Base-by-base conservation (phyloP, 2,888 invertebrate genomes). In the Noctua comes region DNA sequence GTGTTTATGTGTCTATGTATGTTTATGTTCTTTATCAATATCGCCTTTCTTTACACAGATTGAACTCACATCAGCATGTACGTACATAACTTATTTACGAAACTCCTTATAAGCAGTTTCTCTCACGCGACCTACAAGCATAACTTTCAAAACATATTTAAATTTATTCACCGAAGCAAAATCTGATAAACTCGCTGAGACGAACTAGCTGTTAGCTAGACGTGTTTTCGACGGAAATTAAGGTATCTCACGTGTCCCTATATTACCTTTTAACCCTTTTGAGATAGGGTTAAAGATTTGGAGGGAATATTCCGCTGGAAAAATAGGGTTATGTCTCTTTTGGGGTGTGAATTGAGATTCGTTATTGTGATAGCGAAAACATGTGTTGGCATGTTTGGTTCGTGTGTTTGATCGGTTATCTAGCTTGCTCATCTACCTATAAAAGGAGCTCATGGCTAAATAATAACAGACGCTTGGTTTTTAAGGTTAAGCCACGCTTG, bases 111-210 rank as follows among this genome's bases (percentile, higher is more conserved):
- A 70, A 70, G 43, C 36, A 73, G 57, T 54, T 54, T 65, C 24
- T 18, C 57, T 73, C 46, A 8, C 7, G 10, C 73, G 21, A 73
- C 40, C 57, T 40, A 64, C 62, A 68, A 64, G 77, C 74, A 51
- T 66, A 83, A 86, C 72, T 86, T 79, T 68, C 73, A 69, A 77
- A 80, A 57, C 74, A 76, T 88, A 88, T 86, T 88, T 88, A 87
- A 88, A 87, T 87, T 77, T 88, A 86, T 82, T 82, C 84, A 84
- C 78, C 54, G 65, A 74, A 86, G 80, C 80, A 27, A 84, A 86
- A 87, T 82, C 84, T 82, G 87, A 86, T 87, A 87, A 82, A 76
- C 65, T 86, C 57, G 21, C 65, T 24, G 72, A 71, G 77, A 73
- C 69, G 65, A 73, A 76, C 74, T 68, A 70, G 81, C 71, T 75